Conservation (phyloP, 2,888 invertebrate species). For the Odontothrips loti region DNA sequence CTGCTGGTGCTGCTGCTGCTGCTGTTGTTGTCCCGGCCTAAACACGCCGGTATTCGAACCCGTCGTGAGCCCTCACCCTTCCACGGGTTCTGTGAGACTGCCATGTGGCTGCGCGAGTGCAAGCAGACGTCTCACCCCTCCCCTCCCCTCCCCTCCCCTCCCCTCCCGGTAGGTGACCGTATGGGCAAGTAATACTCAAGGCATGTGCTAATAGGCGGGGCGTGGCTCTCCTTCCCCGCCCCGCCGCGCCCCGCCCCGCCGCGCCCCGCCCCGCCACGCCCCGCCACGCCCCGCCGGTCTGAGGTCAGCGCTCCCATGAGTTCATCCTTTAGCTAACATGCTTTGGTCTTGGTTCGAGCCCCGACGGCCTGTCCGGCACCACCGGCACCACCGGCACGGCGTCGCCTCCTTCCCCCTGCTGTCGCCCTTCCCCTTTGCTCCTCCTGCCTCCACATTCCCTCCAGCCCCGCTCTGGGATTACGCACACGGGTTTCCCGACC, state of each 20-base stretch:
- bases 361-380: background rate
- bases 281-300: conserved; percentile 6
- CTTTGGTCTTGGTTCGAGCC: background rate
- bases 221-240: background rate
- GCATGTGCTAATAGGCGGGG: conserved; percentile 12
- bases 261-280: background rate
- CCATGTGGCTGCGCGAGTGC: no score
- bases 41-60: no score
- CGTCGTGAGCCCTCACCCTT: no score
- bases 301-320: conserved; percentile 23
- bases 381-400: background rate
- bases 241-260: background rate
- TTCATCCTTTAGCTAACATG: conserved; percentile 14
- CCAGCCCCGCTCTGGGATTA: background rate
- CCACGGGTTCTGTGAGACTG: no score
- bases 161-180: background rate
- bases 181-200: background rate
- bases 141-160: no score
- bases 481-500: background rate
- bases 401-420: background rate
- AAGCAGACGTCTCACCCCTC: no score
- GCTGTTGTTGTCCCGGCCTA: no score
- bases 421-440: background rate
- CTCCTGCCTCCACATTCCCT: background rate
- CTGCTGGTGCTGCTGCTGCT: no score